Base-by-base conservation (phyloP, 2,888 invertebrate genomes). In the Drosophila bunnanda region DNA sequence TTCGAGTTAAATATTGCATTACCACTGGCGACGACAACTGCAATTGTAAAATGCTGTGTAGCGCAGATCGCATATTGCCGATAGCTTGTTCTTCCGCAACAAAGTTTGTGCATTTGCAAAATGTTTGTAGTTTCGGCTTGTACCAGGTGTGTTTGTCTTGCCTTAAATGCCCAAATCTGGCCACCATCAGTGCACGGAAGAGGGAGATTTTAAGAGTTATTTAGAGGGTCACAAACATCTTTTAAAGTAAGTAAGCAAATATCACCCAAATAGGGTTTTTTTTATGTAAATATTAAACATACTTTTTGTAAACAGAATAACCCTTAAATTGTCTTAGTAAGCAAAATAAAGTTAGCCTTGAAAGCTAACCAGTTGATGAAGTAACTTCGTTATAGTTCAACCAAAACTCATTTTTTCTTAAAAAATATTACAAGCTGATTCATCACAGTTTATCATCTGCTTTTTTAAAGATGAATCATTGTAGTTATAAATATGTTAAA, bases 1-100 rank as follows among this genome's bases (percentile, higher is more conserved):
- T 76, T 48, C 61, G 48, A 50, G 64, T 69, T 69, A 74, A 73
- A 76, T 78, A 78, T 78, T 78, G 78, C 73, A 75, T 78, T 78
- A 78, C 78, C 75, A 68, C 44, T 57, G 50, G 66, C 61, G 57
- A 65, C 54, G 50, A 56, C 52, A 60, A 48, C 61, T 57, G 62
- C 44, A 66, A 67, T 44, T 72, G 48, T 55, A 59, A 59, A 50
- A 50, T 62, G 62, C 52, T 36, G 7, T 68, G 68, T 68, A 44
- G 22, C 58, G 25, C 58, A 68, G 69, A 69, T 69, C 38, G 69
- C 68, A 55, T 44, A 58, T 36, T 68, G 69, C 28, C 59, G 59
- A 68, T 69, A 53, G 65, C 65, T 48, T 64, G 46, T 65, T 67
- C 65, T 55, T 69, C 44, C 58, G 58, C 54, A 65, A 48, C 46